Evolutionary conservation across 2,888 invertebrate species (phyloP).

Genomic region (Cataglyphis rosenhaueri): DNA sequence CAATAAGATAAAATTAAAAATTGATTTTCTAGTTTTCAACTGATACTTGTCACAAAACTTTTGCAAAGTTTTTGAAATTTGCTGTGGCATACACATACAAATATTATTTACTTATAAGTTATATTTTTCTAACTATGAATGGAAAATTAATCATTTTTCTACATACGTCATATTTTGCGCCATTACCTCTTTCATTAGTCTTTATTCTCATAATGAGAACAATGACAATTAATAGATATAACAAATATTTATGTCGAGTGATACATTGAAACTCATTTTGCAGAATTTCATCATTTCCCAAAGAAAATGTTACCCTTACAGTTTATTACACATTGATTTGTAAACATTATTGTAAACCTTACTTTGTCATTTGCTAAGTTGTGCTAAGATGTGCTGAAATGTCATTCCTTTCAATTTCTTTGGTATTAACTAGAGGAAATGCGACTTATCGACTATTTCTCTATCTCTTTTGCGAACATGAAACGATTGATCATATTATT

Average conservation of each 20-base stretch:
- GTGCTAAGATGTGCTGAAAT: constrained; percentile 9
- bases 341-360: neutral
- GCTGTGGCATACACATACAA: neutral
- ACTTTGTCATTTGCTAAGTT: neutral
- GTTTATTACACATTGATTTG: constrained; percentile 5
- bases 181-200: neutral
- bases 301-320: constrained; percentile 17
- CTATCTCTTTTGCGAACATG: neutral
- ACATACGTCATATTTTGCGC: neutral
- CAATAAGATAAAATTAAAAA: constrained; percentile 2
- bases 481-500: neutral
- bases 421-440: neutral
- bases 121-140: constrained; percentile 16
- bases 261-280: constrained; percentile 4
- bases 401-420: neutral
- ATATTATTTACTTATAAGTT: neutral
- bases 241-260: neutral
- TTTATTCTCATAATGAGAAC: neutral
- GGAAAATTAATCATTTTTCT: neutral
- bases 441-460: neutral
- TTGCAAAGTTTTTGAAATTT: neutral
- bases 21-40: neutral
- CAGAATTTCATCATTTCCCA: neutral
- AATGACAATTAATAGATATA: neutral
- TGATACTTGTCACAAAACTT: neutral